phyloP scores from a whole-genome alignment of 92 coral and sea anemone genomes.

The Zoanthus sansibaricus region DNA sequence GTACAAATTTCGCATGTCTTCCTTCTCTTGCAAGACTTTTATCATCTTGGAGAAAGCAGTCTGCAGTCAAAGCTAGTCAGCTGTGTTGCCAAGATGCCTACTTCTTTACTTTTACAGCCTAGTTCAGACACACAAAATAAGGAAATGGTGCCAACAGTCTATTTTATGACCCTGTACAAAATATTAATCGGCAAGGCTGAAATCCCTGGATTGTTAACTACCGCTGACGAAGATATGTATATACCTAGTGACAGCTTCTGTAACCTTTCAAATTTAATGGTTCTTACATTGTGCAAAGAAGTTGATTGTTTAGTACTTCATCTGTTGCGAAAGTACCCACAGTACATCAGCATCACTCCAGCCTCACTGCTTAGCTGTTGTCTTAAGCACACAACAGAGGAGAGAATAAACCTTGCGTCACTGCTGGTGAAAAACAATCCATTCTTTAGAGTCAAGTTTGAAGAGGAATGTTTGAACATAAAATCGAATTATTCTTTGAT shows the following conservation, averaged over 20 bases:
- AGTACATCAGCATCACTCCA: conserved; percentile 51
- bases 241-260: conserved; percentile 19
- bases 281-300: conserved; percentile 50
- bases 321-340: conserved; percentile 51
- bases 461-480: conserved; percentile 58
- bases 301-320: conserved; percentile 65
- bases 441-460: conserved; percentile 68
- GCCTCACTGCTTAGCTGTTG: conserved; percentile 65
- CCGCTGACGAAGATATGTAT: background rate
- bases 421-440: conserved; percentile 61
- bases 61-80: conserved; percentile 47
- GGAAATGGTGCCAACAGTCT: conserved; percentile 45
- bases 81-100: conserved; percentile 67
- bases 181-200: conserved; percentile 47
- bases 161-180: conserved; percentile 57
- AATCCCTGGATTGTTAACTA: background rate
- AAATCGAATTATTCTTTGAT: background rate
- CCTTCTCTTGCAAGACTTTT: conserved; percentile 60
- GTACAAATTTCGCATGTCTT: conserved; percentile 54
- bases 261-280: conserved; percentile 48
- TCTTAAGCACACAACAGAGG: conserved; percentile 67
- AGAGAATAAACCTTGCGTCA: conserved; percentile 75
- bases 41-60: conserved; percentile 54
- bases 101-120: conserved; percentile 44
- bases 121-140: background rate